Base-by-base conservation (phyloP, 1,140 invertebrate genomes). In the Neodiprion pinetum region DNA sequence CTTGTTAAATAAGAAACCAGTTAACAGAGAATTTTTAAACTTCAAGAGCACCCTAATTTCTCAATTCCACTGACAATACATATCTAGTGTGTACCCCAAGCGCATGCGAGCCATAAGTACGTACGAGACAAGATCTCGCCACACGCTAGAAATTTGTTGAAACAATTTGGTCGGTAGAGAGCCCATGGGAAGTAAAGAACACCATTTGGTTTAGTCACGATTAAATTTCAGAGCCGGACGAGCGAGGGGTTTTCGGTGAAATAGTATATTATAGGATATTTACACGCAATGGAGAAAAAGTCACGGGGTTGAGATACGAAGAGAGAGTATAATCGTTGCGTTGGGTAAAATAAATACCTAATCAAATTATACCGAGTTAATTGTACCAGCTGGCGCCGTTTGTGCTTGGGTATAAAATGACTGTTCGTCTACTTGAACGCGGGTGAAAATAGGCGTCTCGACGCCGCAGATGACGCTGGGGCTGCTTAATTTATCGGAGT, bases 391-490 rank as follows among this genome's bases (percentile, higher is more conserved):
- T 61, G 53, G 53, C 9, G 11, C 3, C 3, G 53, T 9, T 61
- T 61, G 53, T 61, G 53, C 8, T 17, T 61, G 11, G n/a, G 53
- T 61, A 12, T 61, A 61, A 40, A 40, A 40, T 40, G 28, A 40
- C 28, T 40, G 5, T 40, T 40, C 2, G 28, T 40, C 28, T 40
- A 40, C 28, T 40, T 40, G 28, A 40, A 61, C 53, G 53, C 53
- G 53, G 53, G 53, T 61, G 12, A 72, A 68, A 47, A 21, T 48
- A 50, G 17, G 49, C 49, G 47, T 67, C 66, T 53, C 61, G 53
- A 23, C 65, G 70, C 21, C 70, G 76, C 83, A 85, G 83, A 84
- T 84, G 84, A 84, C 84, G 83, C 78, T 17, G 53, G 11, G n/a
- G 9, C 11, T 17, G n/a, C 53, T 61, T 61, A 61, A 61, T 61